Base-by-base conservation (phyloP, 1,140 invertebrate genomes). In the Drosophila eugracilis region DNA sequence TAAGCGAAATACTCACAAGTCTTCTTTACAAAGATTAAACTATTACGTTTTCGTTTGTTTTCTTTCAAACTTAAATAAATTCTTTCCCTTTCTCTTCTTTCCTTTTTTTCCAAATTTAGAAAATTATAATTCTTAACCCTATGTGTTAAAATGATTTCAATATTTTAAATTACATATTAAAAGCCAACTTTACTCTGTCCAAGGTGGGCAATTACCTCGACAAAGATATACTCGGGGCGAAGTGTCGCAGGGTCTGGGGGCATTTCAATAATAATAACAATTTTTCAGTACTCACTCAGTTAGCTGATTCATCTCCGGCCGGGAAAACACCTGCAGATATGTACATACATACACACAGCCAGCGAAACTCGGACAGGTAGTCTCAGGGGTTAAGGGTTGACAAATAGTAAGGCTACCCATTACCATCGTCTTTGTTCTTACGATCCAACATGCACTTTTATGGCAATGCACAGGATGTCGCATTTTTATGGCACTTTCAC, bases 401-500 rank as follows among this genome's bases (percentile, higher is more conserved):
- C 28, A 50, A 24, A 42, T 26, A 34, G n/a, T 10, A 62, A 39
- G 34, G 30, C n/a, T n/a, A 26, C n/a, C 37, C 45, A 44, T 62
- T 34, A 60, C 62, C 59, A 22, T 45, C 55, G 30, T 62, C 59
- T 62, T 44, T 30, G 47, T 70, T 70, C 70, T 70, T 70, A 70
- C 41, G 65, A 69, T 55, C 63, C 21, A 10, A 24, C 34, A 22
- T 17, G 9, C 21, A 30, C 17, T 70, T 70, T 70, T 70, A 70
- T 70, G 32, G 50, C 65, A 6, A 53, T 36, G 50, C 15, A 7
- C 65, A 70, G 65, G 50, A 70, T 57, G 65, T 57, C 52, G 42
- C 50, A 57, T 47, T 70, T 70, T 70, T 47, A 70, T 39, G 53
- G 66, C 65, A 70, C 66, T 70, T 70, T 70, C 65, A 70, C 66